These are phyloP conservation scores for Limnephilus rhombicus DNA, from an alignment of 2,888 invertebrate species.

Conservation along the genomic window DNA sequence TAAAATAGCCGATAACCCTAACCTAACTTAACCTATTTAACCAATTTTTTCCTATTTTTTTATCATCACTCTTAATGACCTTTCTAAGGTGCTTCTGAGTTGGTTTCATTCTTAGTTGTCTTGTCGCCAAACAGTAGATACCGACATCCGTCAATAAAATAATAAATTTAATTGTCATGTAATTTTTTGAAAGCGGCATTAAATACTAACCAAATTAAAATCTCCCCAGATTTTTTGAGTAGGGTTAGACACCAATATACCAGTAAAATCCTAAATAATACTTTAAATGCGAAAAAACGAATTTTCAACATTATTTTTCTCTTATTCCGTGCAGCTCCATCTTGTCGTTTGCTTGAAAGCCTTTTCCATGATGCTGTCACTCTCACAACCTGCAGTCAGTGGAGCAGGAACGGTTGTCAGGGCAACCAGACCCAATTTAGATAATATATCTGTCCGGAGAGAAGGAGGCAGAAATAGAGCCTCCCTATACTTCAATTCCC, in stretches of 20 bases:
- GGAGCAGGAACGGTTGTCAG: constrained; percentile 43
- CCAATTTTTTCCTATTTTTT: too few relatives aligned
- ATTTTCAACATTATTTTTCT: not conserved
- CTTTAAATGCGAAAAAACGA: not conserved
- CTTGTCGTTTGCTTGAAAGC: not conserved
- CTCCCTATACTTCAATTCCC: not conserved
- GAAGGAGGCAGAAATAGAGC: constrained; percentile 1
- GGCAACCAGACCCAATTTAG: constrained; percentile 38
- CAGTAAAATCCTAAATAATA: not conserved
- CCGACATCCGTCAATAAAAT: too few relatives aligned
- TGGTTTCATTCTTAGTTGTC: too few relatives aligned
- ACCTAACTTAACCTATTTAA: too few relatives aligned
- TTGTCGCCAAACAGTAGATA: too few relatives aligned
- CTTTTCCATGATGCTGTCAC: constrained; percentile 10
- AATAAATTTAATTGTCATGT: too few relatives aligned
- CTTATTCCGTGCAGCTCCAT: not conserved
- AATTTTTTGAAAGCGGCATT: not conserved
- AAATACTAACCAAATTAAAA: not conserved
- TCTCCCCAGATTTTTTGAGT: not conserved
- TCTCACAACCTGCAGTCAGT: not conserved
- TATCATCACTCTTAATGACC: too few relatives aligned
- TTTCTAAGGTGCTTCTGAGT: too few relatives aligned
- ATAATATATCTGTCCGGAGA: not conserved
- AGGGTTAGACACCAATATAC: not conserved
- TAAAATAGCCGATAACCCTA: too few relatives aligned